Evolutionary conservation across 2,113 vertebrate genomes (phyloP), one percentile per base, ranked within the genome.

Genomic region (Pangasianodon gigas): DNA sequence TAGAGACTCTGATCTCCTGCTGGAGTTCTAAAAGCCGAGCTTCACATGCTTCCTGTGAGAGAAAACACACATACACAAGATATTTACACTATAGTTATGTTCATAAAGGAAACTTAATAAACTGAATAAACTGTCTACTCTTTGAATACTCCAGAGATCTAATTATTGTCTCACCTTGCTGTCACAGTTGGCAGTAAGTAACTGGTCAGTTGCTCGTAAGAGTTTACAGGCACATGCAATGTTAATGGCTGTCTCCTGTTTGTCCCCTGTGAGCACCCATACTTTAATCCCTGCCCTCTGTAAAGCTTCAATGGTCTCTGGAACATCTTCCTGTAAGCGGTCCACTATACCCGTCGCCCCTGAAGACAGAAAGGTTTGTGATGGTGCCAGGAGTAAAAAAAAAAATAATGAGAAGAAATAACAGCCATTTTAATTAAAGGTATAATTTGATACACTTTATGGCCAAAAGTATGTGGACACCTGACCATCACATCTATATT

Each of bases 181-280:
- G 18, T 95, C 95, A 89, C 96, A 95, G 87, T 95, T 96, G 54
- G 97, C 96, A 16, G 93, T 95, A 90, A 98, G 96, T 88, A 99
- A 95, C 32, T 90, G 95, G 92, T 99, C 98, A 0, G 91, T 92
- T 0, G 95, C 92, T 44, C 96, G 92, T 16, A 99, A 95, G 0
- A 99, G 96, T 89, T 95, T 97, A 93, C 97, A 99, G 6, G 98
- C 96, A 83, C 96, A 97, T 1, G 97, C 98, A 2, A 99, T 97
- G 91, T 97, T 99, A 93, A 99, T 90, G 85, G 98, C 98, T 0
- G 98, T 99, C 94, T 99, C 98, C 89, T 97, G 97, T 92, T 99
- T 99, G 94, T 99, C 98, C 83, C 98, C 98, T 0, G 98, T 99
- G 82, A 99, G 95, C 94, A 99, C 97, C 98, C 98, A 99, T 67